phyloP scores from a whole-genome alignment of 2,888 invertebrate genomes.

The Plusia festucae region DNA sequence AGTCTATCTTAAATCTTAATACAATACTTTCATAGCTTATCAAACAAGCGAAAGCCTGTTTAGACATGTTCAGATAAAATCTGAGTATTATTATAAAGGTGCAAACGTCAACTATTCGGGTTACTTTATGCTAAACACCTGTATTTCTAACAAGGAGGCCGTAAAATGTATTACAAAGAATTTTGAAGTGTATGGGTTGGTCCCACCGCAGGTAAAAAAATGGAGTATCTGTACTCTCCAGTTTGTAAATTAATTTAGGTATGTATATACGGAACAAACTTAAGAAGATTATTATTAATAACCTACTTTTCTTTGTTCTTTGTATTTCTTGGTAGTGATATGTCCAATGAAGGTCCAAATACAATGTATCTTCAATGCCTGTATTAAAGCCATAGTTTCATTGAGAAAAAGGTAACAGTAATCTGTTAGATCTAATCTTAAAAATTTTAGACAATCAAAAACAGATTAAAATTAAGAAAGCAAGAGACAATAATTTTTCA shows the following conservation, averaged over 20 bases:
- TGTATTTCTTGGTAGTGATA: not conserved
- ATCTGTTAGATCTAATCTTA: not conserved
- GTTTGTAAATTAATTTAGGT: not conserved
- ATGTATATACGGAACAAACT: not conserved
- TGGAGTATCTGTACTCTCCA: too few species aligned
- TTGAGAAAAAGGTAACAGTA: not conserved
- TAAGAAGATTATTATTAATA: not conserved
- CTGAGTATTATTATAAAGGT: too few species aligned
- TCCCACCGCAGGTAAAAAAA: conserved; percentile 35
- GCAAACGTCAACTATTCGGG: too few species aligned
- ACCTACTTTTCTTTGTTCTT: not conserved
- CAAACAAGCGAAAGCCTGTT: too few species aligned
- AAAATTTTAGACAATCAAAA: not conserved
- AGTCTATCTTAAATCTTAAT: too few species aligned
- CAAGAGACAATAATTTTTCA: not conserved
- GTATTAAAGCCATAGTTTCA: not conserved
- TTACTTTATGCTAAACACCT: too few species aligned
- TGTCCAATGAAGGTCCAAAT: not conserved
- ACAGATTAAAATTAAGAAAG: not conserved
- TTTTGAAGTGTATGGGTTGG: not conserved
- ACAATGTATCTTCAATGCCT: not conserved
- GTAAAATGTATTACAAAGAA: not conserved
- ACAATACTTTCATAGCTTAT: too few species aligned
- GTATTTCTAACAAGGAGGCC: not conserved
- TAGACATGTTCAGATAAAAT: too few species aligned